Base-by-base conservation (phyloP, 2,888 invertebrate genomes). In the Argyra leucocephala region DNA sequence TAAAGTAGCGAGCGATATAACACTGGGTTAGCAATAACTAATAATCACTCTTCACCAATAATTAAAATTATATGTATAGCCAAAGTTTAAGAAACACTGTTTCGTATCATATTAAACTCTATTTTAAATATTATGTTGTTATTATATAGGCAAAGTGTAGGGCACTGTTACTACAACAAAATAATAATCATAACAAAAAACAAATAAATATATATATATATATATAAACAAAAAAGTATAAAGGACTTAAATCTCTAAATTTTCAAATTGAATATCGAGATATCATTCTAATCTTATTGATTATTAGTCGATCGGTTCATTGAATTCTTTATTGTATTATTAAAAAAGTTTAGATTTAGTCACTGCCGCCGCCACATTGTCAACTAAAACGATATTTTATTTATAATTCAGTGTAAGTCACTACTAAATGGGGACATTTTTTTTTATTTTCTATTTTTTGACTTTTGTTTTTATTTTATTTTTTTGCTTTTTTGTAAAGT, bases 371-470 rank as follows among this genome's bases (percentile, higher is more conserved):
- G 15, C 48, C 48, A 48, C 15, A 48, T 48, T 48, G 15, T 48
- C 2, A 48, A 48, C 15, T 48, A 48, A 48, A 15, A 48, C 48
- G 15, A 48, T 48, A 48, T 15, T 48, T 48, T 48, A 48, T 48
- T 48, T 48, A 48, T 48, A 48, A 48, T 48, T 48, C 48, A 48
- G 48, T 48, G 48, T 48, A 48, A 48, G 18, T 48, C 48, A 18
- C n/a, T 48, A 48, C 48, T 48, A 48, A 48, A 48, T 48, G 15
- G 48, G 48, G 48, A 48, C 48, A 48, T 48, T 48, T 31, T 31
- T 31, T 31, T n/a, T n/a, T n/a, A n/a, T n/a, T n/a, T n/a, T n/a
- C n/a, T n/a, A n/a, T n/a, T n/a, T n/a, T n/a, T n/a, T n/a, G n/a
- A n/a, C n/a, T n/a, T n/a, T n/a, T n/a, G n/a, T n/a, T n/a, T n/a